These are phyloP conservation scores for Lampris incognitus DNA, from an alignment of 2,113 vertebrate species.

Conservation along the genomic window DNA sequence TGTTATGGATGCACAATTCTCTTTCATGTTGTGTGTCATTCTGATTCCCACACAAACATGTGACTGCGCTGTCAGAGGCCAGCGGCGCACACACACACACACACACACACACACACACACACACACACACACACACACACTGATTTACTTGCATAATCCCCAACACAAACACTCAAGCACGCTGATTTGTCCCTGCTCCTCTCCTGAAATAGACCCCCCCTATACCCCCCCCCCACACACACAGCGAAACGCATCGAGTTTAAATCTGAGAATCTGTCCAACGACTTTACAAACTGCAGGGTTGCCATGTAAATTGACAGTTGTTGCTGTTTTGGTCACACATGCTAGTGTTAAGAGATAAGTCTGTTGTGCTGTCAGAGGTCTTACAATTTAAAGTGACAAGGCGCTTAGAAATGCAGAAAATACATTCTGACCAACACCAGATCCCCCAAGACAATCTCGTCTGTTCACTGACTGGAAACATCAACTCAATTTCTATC, in stretches of 20 bases:
- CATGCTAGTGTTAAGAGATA: conserved; percentile 27
- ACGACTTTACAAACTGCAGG: conserved; percentile 39
- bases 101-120: not conserved
- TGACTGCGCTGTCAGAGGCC: not conserved
- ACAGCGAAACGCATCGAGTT: not conserved
- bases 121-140: conserved; percentile 7
- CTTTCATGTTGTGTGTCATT: not conserved
- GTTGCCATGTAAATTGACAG: conserved; percentile 27
- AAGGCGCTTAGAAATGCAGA: not conserved
- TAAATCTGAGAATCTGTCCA: conserved; percentile 11
- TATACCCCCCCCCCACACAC: conserved; percentile 35
- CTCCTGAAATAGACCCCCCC: not conserved
- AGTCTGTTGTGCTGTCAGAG: conserved; percentile 23
- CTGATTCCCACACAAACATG: conserved; percentile 2
- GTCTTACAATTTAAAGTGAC: conserved; percentile 33
- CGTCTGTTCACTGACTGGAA: not conserved
- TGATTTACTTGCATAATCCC: not conserved
- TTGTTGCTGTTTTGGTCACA: conserved; percentile 52
- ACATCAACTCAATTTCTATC: not conserved
- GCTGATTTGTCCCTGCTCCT: too few species aligned
- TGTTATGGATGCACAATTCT: not conserved
- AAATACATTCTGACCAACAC: conserved; percentile 6
- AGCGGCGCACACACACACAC: conserved; percentile 6
- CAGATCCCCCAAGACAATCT: conserved; percentile 2
- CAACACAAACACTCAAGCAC: too few species aligned